Evolutionary conservation across 2,888 invertebrate genomes (phyloP), one percentile per base, ranked within the genome.

Genomic region (Peribatodes rhomboidaria): DNA sequence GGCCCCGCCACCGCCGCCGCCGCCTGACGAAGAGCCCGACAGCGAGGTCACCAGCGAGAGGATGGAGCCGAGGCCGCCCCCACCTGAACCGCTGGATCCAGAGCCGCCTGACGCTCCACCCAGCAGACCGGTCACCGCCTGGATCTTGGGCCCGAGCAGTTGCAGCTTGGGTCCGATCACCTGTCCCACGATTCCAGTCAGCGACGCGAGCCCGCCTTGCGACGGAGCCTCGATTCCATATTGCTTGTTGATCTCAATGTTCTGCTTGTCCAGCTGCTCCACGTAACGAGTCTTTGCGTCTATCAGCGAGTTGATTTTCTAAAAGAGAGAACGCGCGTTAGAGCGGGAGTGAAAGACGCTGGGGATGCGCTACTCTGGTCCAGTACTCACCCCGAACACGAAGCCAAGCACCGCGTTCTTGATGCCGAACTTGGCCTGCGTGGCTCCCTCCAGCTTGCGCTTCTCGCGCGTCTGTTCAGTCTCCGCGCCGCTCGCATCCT

Each of bases 301-400:
- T 88, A 97, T 94, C 87, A 97, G 94, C 70, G 96, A 95, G 91
- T 97, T 97, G 92, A 97, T 94, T 96, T 97, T 97, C 97, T 97
- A 94, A 71, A 94, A 74, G 76, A 82, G 61, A 76, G 68, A 46
- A 55, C 27, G 53, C 47, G 53, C 52, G 59, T 69, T 59, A 75
- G 74, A 68, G 56, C 64, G 44, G 10, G 66, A 49, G 61, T 8
- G 57, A 35, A 37, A 2, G 14, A 6, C 18, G 35, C 27, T 39
- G 33, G 10, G 11, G 33, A 33, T 22, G 18, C 49, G 39, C n/a
- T 16, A 4, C 16, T 33, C 7, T 1, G 1, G 33, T 46, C 55
- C 10, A 49, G 39, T 70, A 91, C 92, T 97, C 95, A 97, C 97
- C 90, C 97, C 96, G 85, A 97, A 97, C 39, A 97, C 96, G 87